Base-by-base conservation (phyloP, 1,140 invertebrate genomes). In the Drosophila aff. region DNA sequence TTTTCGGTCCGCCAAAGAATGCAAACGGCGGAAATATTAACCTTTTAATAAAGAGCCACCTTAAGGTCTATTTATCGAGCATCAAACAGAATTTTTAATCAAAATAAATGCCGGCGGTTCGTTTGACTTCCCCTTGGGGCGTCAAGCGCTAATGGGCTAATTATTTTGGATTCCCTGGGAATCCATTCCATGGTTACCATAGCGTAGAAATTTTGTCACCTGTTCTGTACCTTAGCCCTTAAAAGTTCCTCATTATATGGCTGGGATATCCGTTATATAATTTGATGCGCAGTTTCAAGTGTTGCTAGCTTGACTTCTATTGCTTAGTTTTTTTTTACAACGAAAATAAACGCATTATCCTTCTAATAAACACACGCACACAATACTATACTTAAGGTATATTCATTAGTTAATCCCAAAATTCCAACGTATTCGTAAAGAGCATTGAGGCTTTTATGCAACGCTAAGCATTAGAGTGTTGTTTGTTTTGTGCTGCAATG, bases 11-110 rank as follows among this genome's bases (percentile, higher is more conserved):
- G 58, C 26, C 40, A 36, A 52, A 13, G 47, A 76, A 55, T 50
- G 59, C 38, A 40, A 76, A 79, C 68, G 36, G 53, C 58, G 47
- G 68, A 31, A 43, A 64, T 76, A 65, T 82, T 79, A 67, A 86
- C 82, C 75, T 86, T 86, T 71, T 67, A 78, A 85, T 76, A 71
- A 61, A 72, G 69, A 60, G 38, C 33, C 36, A 50, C 40, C 58
- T 72, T 41, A 40, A 68, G 61, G 67, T 75, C 75, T 76, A 75
- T 86, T 86, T 85, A 76, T 52, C 8, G 46, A 68, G 52, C 73
- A 53, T 73, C 40, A 77, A 72, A 77, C 38, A 38, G 50, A 62
- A 57, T 58, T 76, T 76, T 63, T 76, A 76, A 76, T 76, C 71
- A 76, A 57, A 76, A 75, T 75, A 63, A 76, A 55, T 57, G 47